Evolutionary conservation across 2,113 vertebrate species (phyloP).

Genomic region (Piliocolobus tephrosceles): DNA sequence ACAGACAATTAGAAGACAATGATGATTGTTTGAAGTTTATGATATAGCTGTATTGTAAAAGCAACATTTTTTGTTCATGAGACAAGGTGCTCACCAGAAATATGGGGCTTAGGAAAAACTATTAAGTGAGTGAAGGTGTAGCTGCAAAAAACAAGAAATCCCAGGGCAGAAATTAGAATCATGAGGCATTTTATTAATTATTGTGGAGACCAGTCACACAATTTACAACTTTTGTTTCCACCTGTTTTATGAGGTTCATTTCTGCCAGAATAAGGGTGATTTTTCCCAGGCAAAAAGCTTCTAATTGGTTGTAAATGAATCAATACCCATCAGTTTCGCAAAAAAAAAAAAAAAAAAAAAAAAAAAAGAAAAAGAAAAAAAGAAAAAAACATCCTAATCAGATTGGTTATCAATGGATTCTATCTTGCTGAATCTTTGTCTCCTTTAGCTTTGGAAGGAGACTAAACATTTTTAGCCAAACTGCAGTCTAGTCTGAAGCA

Average conservation of each 20-base stretch:
- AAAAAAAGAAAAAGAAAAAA: background rate
- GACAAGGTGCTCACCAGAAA: background rate
- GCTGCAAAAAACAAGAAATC: background rate
- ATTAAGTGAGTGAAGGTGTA: background rate
- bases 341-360: background rate
- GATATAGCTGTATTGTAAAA: background rate
- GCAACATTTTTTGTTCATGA: background rate
- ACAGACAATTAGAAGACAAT: background rate
- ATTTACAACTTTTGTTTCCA: conserved; percentile 23
- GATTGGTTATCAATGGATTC: conserved; percentile 47
- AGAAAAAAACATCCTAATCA: conserved; percentile 34
- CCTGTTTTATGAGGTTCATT: conserved; percentile 26
- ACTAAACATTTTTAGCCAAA: background rate
- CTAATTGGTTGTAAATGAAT: conserved; percentile 58
- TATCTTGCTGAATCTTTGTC: conserved; percentile 40
- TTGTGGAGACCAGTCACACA: background rate
- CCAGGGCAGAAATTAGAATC: background rate
- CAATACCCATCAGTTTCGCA: conserved; percentile 41
- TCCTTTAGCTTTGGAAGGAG: conserved; percentile 19
- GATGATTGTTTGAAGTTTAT: background rate
- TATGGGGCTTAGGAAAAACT: background rate
- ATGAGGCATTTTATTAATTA: background rate
- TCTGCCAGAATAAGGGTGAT: background rate
- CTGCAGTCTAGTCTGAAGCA: background rate
- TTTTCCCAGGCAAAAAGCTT: background rate